These are phyloP conservation scores for Euspilapteryx auroguttella DNA, from an alignment of 2,888 invertebrate species.

Conservation along the genomic window DNA sequence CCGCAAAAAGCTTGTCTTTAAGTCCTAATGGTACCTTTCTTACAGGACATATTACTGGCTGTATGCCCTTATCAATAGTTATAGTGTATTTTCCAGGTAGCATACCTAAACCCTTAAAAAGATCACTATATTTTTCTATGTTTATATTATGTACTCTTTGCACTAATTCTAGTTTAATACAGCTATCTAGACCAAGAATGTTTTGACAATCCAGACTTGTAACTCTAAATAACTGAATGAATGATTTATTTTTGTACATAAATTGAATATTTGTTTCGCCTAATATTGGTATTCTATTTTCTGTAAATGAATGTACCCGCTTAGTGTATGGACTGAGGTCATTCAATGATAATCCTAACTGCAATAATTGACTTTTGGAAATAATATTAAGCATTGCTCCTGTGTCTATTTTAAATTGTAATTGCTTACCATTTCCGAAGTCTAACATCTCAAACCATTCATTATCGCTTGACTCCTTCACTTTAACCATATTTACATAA, in stretches of 20 bases:
- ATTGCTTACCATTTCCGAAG: neutral
- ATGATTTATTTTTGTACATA: neutral
- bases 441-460: neutral
- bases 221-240: too few relatives aligned
- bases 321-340: neutral
- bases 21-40: slow-evolving; percentile 12
- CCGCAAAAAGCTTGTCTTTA: slow-evolving; percentile 8
- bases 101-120: slow-evolving; percentile 7
- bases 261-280: neutral
- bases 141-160: neutral
- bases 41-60: slow-evolving; percentile 10
- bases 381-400: neutral
- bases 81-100: slow-evolving; percentile 8
- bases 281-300: neutral
- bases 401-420: neutral
- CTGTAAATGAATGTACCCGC: neutral
- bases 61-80: slow-evolving; percentile 4
- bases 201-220: neutral
- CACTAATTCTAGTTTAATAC: slow-evolving; percentile 9
- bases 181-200: slow-evolving; percentile 4
- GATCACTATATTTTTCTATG: slow-evolving; percentile 7
- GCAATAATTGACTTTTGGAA: neutral
- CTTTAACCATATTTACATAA: too few relatives aligned
- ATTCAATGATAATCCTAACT: neutral
- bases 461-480: too few relatives aligned